A percentile compares a stretch with the other conserved stretches of the same genome.
These are phyloP conservation scores for Brenthis ino DNA, from an alignment of 2,888 invertebrate species.

Conservation along the genomic window DNA sequence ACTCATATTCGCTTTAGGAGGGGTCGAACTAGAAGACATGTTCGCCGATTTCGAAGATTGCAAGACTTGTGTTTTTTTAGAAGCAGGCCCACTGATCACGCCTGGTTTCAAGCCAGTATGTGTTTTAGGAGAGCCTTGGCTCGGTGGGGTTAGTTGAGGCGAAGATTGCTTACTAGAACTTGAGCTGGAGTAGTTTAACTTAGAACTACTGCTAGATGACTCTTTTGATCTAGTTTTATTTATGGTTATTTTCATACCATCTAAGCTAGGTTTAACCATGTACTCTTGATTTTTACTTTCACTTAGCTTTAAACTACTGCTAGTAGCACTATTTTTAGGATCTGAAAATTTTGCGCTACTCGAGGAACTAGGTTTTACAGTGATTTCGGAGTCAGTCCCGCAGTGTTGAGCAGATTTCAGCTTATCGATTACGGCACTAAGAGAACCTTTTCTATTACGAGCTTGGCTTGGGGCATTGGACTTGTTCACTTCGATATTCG, in stretches of 20 bases:
- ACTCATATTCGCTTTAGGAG: constrained; percentile 71
- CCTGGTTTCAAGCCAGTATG: constrained; percentile 93
- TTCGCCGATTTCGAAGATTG: constrained; percentile 76
- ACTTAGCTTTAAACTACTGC: constrained; percentile 63
- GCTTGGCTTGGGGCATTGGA: constrained; percentile 83
- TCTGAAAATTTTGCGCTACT: constrained; percentile 74
- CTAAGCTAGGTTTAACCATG: constrained; percentile 93
- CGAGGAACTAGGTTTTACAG: constrained; percentile 74
- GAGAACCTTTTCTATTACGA: constrained; percentile 87
- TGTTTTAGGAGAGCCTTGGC: constrained; percentile 88
- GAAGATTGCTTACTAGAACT: constrained; percentile 74
- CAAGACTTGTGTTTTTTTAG: constrained; percentile 88
- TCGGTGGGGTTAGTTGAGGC: constrained; percentile 73
- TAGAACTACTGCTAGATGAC: constrained; percentile 77
- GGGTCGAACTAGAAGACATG: constrained; percentile 64
- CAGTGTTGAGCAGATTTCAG: constrained; percentile 89
- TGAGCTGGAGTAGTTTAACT: constrained; percentile 72
- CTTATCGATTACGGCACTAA: constrained; percentile 94
- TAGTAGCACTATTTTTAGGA: constrained; percentile 68
- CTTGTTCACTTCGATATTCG: constrained; percentile 83
- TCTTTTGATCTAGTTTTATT: constrained; percentile 93
- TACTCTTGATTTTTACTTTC: constrained; percentile 89
- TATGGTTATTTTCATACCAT: constrained; percentile 95
- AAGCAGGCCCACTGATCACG: constrained; percentile 93
- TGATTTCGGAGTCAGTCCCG: constrained; percentile 77